Conservation (phyloP, 2,888 invertebrate species). For the Disparrhopalites patrizii region DNA sequence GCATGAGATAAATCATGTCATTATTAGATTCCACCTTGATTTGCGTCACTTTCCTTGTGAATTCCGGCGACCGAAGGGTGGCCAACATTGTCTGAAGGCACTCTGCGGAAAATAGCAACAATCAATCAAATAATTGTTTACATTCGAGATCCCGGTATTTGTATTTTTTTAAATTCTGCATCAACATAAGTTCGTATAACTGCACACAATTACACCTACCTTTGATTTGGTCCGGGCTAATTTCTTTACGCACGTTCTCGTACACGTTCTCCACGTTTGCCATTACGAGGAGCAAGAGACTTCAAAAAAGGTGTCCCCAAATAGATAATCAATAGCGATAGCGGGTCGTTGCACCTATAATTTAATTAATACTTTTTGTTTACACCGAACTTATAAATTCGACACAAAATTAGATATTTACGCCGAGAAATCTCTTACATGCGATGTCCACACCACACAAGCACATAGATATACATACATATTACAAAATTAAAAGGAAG, state of each 20-base stretch:
- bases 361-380: no score
- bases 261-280: constrained; percentile 36
- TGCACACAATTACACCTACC: constrained; percentile 11
- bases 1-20: constrained; percentile 27
- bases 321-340: no score
- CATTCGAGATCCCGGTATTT: not conserved
- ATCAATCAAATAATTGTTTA: no score
- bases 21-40: constrained; percentile 14
- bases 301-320: no score
- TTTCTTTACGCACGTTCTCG: constrained; percentile 38
- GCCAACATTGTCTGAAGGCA: constrained; percentile 28
- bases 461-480: no score
- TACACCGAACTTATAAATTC: no score
- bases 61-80: constrained; percentile 16
- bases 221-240: constrained; percentile 32
- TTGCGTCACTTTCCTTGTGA: constrained; percentile 16
- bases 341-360: no score
- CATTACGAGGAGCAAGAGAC: not conserved
- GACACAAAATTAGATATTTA: no score
- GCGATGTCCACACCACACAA: no score
- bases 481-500: no score
- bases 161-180: not conserved
- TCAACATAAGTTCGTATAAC: not conserved
- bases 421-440: no score
- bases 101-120: not conserved